Percentiles rank a stretch among this genome's conserved stretches.
Conservation (phyloP, 2,797 vertebrate genomes). For the Syngnathus rostellatus region DNA sequence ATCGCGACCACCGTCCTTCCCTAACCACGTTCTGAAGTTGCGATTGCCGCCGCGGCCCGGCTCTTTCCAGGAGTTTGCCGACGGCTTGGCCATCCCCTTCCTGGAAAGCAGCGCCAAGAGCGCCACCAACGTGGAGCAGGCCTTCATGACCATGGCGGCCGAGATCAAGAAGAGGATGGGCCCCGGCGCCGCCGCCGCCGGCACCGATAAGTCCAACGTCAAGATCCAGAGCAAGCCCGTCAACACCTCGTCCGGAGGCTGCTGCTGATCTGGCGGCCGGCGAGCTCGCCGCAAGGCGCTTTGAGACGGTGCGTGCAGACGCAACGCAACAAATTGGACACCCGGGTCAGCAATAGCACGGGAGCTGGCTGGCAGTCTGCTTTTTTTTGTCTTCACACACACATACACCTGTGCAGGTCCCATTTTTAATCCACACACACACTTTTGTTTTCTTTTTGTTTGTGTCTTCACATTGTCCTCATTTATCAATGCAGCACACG, state of each 20-base stretch:
- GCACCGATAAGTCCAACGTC: conserved; percentile 89
- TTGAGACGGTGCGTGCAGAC: conserved; percentile 79
- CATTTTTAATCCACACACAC: neutral
- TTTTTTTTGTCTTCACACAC: conserved; percentile 14
- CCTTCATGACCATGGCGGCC: conserved; percentile 99
- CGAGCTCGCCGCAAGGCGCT: conserved; percentile 41
- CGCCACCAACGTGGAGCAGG: conserved; percentile 96
- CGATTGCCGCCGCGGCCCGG: neutral
- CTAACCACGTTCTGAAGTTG: neutral
- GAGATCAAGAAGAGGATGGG: conserved; percentile 99
- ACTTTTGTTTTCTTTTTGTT: neutral
- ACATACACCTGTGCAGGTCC: neutral
- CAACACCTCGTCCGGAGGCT: conserved; percentile 89
- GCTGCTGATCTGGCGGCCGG: conserved; percentile 79
- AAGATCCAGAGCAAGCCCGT: conserved; percentile 98
- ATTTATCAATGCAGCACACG: conserved; percentile 41
- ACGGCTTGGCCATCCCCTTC: conserved; percentile 92
- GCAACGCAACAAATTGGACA: conserved; percentile 41
- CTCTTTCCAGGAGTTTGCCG: conserved; percentile 82
- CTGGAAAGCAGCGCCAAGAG: conserved; percentile 98
- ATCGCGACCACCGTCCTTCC: too few relatives aligned
- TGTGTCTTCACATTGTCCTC: neutral
- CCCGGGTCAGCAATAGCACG: conserved; percentile 58
- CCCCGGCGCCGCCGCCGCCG: conserved; percentile 83
- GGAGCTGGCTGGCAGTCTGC: conserved; percentile 1